A percentile compares a stretch with the other conserved stretches of the same genome.
Conservation (phyloP, 1,140 invertebrate genomes). For the Sinella curviseta region DNA sequence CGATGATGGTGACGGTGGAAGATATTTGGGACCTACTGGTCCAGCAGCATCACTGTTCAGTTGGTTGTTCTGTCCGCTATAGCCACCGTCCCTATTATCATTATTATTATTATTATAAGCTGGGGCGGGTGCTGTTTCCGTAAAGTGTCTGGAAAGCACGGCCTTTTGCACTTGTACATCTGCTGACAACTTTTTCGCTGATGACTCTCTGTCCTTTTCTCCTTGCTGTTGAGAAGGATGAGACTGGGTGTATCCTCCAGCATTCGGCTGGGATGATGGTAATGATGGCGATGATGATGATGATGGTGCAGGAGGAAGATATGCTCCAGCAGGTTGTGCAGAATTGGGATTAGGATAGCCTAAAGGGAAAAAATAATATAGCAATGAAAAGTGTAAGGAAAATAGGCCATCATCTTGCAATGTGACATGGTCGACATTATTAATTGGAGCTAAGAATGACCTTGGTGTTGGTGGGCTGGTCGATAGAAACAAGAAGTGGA, state of each 20-base stretch:
- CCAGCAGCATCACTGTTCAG: not conserved
- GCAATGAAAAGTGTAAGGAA: no score
- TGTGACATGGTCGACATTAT: not conserved
- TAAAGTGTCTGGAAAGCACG: constrained; percentile 43
- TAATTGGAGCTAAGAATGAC: no score
- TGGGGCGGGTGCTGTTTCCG: constrained; percentile 32
- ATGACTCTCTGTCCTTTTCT: not conserved
- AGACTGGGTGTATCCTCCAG: not conserved
- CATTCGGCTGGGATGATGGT: no score
- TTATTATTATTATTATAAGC: not conserved
- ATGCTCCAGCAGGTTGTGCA: not conserved
- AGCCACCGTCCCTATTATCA: not conserved
- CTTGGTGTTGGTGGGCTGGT: no score
- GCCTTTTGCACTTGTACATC: constrained; percentile 46
- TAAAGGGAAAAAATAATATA: no score
- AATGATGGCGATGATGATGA: not conserved
- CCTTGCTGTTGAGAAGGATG: not conserved
- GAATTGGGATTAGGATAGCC: not conserved
- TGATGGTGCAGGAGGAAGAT: not conserved
- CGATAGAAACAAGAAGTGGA: no score
- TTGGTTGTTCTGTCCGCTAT: no score
- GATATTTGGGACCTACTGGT: not conserved
- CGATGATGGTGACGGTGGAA: not conserved
- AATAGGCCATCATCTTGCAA: no score
- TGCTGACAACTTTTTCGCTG: not conserved